Evolutionary conservation across 2,888 invertebrate genomes (phyloP), one percentile per base, ranked within the genome.

Genomic region (Melinopterus prodromus): DNA sequence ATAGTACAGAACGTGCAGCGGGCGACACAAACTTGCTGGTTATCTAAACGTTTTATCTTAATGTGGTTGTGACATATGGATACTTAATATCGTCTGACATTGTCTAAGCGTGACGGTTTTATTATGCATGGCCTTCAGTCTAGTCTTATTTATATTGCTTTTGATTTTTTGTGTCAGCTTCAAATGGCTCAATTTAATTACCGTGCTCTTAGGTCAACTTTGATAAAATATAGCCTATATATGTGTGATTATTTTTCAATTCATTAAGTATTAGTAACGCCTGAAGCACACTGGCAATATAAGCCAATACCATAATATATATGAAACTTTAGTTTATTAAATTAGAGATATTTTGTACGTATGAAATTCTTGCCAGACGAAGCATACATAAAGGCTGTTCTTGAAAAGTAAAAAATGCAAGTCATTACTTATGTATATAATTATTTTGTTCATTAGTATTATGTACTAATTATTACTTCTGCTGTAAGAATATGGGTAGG

Each of bases 81-180:
- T 53, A 53, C 53, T 53, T 53, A 53, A 53, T 53, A 53, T 53
- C 53, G 53, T 53, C 53, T 53, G 53, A 53, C 53, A 53, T 53
- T 53, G 53, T 53, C 53, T 53, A 53, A 53, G 53, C 53, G 53
- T 53, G 9, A 53, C 53, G 53, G 53, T 53, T 53, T 12, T 53
- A 53, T 53, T 53, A 53, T 53, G 7, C 53, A 53, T 53, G 53
- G 53, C 53, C 53, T 53, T 53, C 53, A 12, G 12, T 53, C 53
- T 12, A 53, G 53, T 53, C 5, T 53, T 53, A 53, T 53, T 53
- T 53, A 53, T 53, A 12, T 53, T 53, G 53, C 53, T 53, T 53
- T 53, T 53, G 7, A 53, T 53, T 53, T 38, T 53, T 53, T 53
- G 53, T 53, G 53, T 53, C 53, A 12, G 53, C 5, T 53, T 53